These are phyloP conservation scores for Apostichopus leukothele DNA, from an alignment of 53 echinoderm and acorn worm species.

Conservation along the genomic window DNA sequence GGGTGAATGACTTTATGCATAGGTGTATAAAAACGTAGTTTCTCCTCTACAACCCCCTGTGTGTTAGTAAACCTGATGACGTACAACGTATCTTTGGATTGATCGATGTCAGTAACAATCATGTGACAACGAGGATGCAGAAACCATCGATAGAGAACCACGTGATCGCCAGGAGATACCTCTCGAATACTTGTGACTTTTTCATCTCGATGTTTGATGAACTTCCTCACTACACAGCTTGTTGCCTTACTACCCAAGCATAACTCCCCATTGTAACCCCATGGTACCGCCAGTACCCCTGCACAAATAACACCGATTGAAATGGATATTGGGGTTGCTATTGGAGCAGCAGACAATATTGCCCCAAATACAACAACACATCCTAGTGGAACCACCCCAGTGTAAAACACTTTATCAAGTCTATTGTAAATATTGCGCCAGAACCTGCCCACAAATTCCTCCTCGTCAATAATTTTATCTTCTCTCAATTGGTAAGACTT, in stretches of 20 bases:
- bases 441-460: background rate
- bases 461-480: background rate
- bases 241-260: background rate
- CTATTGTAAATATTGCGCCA: background rate
- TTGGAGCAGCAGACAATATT: background rate
- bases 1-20: background rate
- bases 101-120: constrained; percentile 27
- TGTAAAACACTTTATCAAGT: background rate
- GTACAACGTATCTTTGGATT: background rate
- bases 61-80: constrained; percentile 52
- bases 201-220: background rate
- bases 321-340: background rate
- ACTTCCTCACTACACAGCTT: background rate
- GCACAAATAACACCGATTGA: background rate
- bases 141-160: constrained; percentile 42
- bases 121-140: constrained; percentile 62
- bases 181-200: background rate
- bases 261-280: constrained; percentile 21
- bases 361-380: background rate
- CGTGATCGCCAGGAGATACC: constrained; percentile 44
- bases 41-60: constrained; percentile 54
- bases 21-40: constrained; percentile 15
- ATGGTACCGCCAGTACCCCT: background rate
- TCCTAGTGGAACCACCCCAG: background rate
- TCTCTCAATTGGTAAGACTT: background rate